Evolutionary conservation across 2,113 vertebrate species (phyloP).

Genomic region (Diadophis punctatus): DNA sequence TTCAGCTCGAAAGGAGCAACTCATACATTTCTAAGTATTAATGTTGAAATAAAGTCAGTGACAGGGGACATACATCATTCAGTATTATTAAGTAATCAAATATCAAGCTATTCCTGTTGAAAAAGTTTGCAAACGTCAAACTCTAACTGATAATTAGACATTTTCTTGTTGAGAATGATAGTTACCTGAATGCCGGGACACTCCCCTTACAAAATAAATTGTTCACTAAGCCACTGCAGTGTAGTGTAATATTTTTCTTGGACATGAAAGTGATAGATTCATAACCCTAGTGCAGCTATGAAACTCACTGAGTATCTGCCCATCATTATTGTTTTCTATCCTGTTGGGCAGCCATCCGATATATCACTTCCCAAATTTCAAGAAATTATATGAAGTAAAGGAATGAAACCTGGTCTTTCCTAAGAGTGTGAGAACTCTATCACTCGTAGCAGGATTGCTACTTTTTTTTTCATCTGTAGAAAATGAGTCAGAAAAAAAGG

Average conservation of each 20-base stretch:
- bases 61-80: not conserved
- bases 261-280: not conserved
- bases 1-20: not conserved
- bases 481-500: not conserved
- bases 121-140: not conserved
- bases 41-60: not conserved
- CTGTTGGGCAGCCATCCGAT: not conserved
- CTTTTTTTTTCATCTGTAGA: not conserved
- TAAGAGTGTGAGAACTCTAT: not conserved
- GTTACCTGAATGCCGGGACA: not conserved
- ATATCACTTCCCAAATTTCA: not conserved
- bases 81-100: not conserved
- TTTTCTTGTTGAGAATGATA: not conserved
- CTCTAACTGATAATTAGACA: not conserved
- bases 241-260: not conserved
- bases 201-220: not conserved
- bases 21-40: not conserved
- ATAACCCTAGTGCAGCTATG: not conserved
- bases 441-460: not conserved
- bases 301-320: not conserved
- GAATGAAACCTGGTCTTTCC: not conserved
- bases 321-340: not conserved
- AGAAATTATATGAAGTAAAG: not conserved
- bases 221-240: not conserved
- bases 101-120: not conserved